Base-by-base conservation (phyloP, 2,888 invertebrate species). In the Coenonympha glycerion region DNA sequence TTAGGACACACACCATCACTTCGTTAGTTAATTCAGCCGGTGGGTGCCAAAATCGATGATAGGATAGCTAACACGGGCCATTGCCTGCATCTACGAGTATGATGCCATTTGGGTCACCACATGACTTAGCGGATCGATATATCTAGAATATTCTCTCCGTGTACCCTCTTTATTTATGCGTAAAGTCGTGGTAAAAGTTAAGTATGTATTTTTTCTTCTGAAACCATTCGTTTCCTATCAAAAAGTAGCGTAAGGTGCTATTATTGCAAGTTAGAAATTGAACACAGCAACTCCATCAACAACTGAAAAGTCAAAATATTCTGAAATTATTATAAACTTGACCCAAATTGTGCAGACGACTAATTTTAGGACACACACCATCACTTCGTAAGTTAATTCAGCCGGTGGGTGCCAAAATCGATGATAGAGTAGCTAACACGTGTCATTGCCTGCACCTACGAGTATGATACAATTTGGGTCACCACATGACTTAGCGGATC, bases 71-170 rank as follows among this genome's bases (percentile, higher is more conserved):
- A 11, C 30, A 45, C 46, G 55, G 53, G 31, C 52, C 49, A 46
- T 15, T 45, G 52, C 41, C 42, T 51, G 44, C 47, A 53, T 53
- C 30, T 41, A n/a, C n/a, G n/a, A n/a, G n/a, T n/a, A 22, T 51
- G 45, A 54, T 45, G 42, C 47, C 52, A 57, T 56, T 47, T 52
- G 19, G 48, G 51, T 51, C 55, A 47, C 54, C 50, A 40, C 46
- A 16, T 49, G 47, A 60, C 49, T 52, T 37, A 48, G 36, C 44
- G 18, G 21, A 28, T 34, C 39, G 44, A 40, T 50, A 44, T 47
- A 11, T 34, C 37, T 30, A 33, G 41, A 28, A 30, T 34, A 13
- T 31, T 31, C 15, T 15, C 3, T 8, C 6, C 3, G 13, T 15
- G 8, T 31, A 5, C 13, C 13, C n/a, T n/a, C n/a, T n/a, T n/a